phyloP scores from a whole-genome alignment of 2,888 invertebrate genomes.

The Drosophila testacea region DNA sequence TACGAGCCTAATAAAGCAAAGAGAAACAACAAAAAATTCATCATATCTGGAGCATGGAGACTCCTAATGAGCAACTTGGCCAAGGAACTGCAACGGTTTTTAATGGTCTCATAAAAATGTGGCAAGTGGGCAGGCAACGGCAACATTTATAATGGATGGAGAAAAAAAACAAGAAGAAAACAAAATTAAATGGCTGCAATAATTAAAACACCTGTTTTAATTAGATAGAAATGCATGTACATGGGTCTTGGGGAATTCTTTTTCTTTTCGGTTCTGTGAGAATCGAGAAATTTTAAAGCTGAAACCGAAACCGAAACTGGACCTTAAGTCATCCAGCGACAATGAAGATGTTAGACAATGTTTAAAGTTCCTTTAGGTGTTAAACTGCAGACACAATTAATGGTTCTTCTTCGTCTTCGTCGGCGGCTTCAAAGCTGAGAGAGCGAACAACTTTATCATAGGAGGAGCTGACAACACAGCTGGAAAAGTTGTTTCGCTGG shows the following conservation, averaged over 20 bases:
- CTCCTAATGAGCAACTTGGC: slow-evolving; percentile 71
- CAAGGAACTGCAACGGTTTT: slow-evolving; percentile 73
- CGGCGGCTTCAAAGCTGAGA: slow-evolving; percentile 63
- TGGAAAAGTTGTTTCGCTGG: slow-evolving; percentile 51
- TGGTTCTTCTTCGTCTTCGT: slow-evolving; percentile 38
- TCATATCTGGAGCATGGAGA: slow-evolving; percentile 75
- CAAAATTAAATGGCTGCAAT: slow-evolving; percentile 73
- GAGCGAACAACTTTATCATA: slow-evolving; percentile 63
- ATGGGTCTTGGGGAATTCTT: slow-evolving; percentile 6
- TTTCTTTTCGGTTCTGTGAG: slow-evolving; percentile 40
- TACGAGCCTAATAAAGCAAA: slow-evolving; percentile 66
- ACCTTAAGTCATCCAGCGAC: slow-evolving; percentile 24
- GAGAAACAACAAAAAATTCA: slow-evolving; percentile 60
- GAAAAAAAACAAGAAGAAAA: slow-evolving; percentile 31
- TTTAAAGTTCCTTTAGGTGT: slow-evolving; percentile 69
- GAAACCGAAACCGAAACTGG: slow-evolving; percentile 26
- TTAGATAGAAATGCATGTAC: slow-evolving; percentile 73
- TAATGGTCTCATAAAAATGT: slow-evolving; percentile 72
- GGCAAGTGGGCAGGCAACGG: slow-evolving; percentile 62
- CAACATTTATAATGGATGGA: slow-evolving; percentile 57
- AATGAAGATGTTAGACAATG: slow-evolving; percentile 44
- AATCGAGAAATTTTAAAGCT: slow-evolving; percentile 18
- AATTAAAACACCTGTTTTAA: slow-evolving; percentile 82
- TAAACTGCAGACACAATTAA: slow-evolving; percentile 67
- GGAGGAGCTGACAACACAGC: slow-evolving; percentile 45